Conservation (phyloP, 2,888 invertebrate genomes). For the Diarsia rubi region DNA sequence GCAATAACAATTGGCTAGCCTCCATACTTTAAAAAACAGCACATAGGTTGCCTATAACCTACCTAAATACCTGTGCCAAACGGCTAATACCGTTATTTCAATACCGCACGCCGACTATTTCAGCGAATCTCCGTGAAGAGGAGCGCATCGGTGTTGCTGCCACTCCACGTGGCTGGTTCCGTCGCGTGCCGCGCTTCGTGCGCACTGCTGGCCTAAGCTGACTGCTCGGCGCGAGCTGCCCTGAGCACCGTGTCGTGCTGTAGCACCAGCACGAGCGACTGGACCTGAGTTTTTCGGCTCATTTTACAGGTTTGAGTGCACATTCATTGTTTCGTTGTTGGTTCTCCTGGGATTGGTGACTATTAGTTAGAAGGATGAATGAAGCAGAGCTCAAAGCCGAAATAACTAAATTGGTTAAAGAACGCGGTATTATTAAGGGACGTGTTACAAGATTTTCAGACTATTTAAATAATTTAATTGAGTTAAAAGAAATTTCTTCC, state of each 20-base stretch:
- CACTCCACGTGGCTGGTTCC: not conserved
- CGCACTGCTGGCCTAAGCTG: constrained; percentile 1
- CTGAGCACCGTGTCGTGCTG: not conserved
- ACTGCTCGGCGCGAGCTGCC: not conserved
- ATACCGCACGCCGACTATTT: not conserved
- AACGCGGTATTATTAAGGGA: not conserved
- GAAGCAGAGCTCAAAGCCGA: constrained; percentile 4
- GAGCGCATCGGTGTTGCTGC: not conserved
- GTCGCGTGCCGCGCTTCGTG: not conserved
- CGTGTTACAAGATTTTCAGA: not conserved
- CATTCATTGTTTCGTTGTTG: not conserved
- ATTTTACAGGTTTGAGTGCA: not conserved
- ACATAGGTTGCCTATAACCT: too few species aligned
- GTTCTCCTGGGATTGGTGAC: not conserved
- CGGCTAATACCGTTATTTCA: not conserved
- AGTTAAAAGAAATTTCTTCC: not conserved
- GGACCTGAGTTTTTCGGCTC: not conserved
- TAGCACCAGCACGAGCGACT: constrained; percentile 5
- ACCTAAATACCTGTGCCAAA: too few species aligned
- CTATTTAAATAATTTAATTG: not conserved
- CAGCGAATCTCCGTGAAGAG: not conserved
- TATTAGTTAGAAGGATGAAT: not conserved
- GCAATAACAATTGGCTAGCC: too few species aligned
- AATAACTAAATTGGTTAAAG: not conserved
- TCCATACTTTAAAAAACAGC: too few species aligned